Percentiles rank a stretch among this genome's conserved stretches.
phyloP scores from a whole-genome alignment of 2,113 vertebrate genomes.

The Dasyornis broadbenti region DNA sequence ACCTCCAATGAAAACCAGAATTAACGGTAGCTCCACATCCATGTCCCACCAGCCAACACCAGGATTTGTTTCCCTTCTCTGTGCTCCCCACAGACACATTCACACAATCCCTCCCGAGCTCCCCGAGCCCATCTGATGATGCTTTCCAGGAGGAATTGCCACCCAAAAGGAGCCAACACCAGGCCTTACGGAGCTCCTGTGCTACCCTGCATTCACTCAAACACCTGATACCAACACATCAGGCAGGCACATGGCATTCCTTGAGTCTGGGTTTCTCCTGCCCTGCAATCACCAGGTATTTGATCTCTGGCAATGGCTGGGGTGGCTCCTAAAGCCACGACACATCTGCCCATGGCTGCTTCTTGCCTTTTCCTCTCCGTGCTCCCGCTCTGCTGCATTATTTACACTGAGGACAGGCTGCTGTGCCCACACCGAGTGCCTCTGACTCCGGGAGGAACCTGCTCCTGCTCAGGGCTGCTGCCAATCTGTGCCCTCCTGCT shows the following conservation, averaged over 20 bases:
- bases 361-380: background rate
- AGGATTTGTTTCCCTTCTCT: background rate
- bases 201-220: background rate
- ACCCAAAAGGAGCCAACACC: background rate
- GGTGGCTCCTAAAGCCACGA: background rate
- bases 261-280: background rate
- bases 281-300: background rate
- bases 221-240: background rate
- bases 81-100: background rate
- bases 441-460: slow-evolving; percentile 10
- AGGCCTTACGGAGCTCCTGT: background rate
- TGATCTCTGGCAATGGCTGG: background rate
- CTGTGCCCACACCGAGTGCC: slow-evolving; percentile 36
- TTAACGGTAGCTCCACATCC: background rate
- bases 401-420: background rate
- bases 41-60: background rate
- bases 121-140: background rate
- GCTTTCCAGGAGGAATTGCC: background rate
- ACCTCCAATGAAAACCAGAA: background rate
- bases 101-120: background rate
- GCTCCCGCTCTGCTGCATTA: background rate
- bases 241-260: fast-evolving
- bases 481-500: slow-evolving; percentile 8
- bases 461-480: slow-evolving; percentile 27
- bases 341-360: background rate